A percentile compares a stretch with the other conserved stretches of the same genome.
These are phyloP conservation scores for Glyphotaelius pellucidus DNA, from an alignment of 2,888 invertebrate genomes.

Conservation along the genomic window DNA sequence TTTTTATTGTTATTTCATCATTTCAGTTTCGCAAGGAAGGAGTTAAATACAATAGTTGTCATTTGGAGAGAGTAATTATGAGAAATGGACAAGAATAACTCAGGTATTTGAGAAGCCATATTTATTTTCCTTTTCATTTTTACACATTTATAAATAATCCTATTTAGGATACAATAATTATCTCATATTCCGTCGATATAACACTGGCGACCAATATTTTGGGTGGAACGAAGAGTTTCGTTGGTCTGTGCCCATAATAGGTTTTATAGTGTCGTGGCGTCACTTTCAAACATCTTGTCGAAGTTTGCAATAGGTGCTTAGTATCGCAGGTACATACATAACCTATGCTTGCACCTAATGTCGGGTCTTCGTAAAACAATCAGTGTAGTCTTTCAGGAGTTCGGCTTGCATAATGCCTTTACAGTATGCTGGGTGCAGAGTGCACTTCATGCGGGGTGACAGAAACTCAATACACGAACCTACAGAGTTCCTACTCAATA, in stretches of 20 bases:
- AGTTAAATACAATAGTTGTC: too few relatives aligned
- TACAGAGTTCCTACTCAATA: too few relatives aligned
- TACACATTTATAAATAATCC: not conserved
- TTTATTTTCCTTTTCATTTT: not conserved
- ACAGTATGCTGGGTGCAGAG: not conserved
- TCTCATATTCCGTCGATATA: not conserved
- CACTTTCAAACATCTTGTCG: not conserved
- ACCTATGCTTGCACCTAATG: not conserved
- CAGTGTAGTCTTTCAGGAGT: not conserved
- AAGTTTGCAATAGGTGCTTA: not conserved
- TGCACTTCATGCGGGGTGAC: not conserved
- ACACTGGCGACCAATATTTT: not conserved
- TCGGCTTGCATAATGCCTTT: not conserved
- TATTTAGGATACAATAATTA: not conserved
- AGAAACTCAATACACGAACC: not conserved
- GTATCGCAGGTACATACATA: not conserved
- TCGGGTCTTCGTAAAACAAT: not conserved
- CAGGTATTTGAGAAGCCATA: not conserved
- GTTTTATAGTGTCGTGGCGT: not conserved
- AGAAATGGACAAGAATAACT: too few relatives aligned
- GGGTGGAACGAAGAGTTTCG: not conserved
- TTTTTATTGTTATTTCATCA: too few relatives aligned
- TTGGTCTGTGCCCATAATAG: too few relatives aligned
- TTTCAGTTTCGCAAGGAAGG: too few relatives aligned
- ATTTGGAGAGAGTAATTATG: too few relatives aligned